phyloP scores from a whole-genome alignment of 2,113 vertebrate species.

The Brevimyrus niger region DNA sequence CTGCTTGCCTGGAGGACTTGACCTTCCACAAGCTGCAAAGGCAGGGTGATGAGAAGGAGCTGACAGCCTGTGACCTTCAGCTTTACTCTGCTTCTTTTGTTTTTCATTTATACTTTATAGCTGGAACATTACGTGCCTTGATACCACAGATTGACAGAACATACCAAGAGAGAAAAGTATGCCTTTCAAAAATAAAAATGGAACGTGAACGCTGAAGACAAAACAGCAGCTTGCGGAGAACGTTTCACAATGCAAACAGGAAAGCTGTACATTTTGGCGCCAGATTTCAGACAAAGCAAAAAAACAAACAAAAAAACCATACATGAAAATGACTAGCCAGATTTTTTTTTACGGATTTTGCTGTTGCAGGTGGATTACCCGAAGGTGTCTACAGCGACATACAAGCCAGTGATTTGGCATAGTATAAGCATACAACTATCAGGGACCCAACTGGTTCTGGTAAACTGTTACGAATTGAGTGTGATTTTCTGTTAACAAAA shows the following conservation, averaged over 20 bases:
- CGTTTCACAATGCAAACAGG: not conserved
- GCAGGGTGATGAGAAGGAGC: constrained; percentile 58
- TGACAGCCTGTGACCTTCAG: constrained; percentile 51
- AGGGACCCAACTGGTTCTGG: not conserved
- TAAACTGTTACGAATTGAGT: too few species aligned
- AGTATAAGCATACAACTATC: not conserved
- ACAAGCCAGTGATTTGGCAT: not conserved
- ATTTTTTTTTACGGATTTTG: not conserved
- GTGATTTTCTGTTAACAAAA: too few species aligned
- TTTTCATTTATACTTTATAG: constrained; percentile 37
- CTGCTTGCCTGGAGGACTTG: constrained; percentile 45
- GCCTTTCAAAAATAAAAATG: not conserved
- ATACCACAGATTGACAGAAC: constrained; percentile 10
- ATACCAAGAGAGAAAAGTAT: not conserved
- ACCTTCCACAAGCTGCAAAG: constrained; percentile 61
- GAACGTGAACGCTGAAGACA: not conserved
- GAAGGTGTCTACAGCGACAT: not conserved
- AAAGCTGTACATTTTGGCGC: not conserved
- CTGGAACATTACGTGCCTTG: constrained; percentile 35
- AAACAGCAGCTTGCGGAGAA: not conserved
- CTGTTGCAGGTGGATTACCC: not conserved
- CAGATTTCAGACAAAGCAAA: not conserved
- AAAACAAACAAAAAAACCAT: not conserved
- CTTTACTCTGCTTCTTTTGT: constrained; percentile 38
- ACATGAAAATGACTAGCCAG: not conserved